A percentile compares a stretch with the other conserved stretches of the same genome.
Evolutionary conservation across 2,888 invertebrate genomes (phyloP).

Genomic region (Stenoptilia bipunctidactyla): DNA sequence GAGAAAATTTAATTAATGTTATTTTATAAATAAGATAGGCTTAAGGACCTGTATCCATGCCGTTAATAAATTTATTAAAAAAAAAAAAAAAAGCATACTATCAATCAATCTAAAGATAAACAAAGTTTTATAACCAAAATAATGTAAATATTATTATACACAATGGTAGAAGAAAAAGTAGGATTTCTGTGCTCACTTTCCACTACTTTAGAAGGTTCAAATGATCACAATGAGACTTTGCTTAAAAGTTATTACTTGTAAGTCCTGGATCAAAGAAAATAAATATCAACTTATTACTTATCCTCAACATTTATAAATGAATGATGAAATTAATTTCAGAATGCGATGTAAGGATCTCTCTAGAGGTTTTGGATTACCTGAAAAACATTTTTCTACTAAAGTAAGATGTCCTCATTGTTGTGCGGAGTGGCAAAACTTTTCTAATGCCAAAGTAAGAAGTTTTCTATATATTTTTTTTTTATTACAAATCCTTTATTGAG

Average conservation of each 20-base stretch:
- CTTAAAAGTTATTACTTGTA: slow-evolving; percentile 53
- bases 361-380: slow-evolving; percentile 37
- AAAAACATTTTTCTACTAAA: slow-evolving; percentile 38
- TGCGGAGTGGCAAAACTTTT: slow-evolving; percentile 37
- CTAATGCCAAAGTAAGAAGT: slow-evolving; percentile 31
- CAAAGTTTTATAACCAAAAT: no score
- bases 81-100: no score
- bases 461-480: no score
- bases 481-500: not conserved
- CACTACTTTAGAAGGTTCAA: slow-evolving; percentile 21
- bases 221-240: slow-evolving; percentile 22
- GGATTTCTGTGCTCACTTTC: slow-evolving; percentile 35
- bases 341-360: slow-evolving; percentile 43
- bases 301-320: slow-evolving; percentile 4
- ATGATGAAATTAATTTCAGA: slow-evolving; percentile 23
- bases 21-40: no score
- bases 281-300: not conserved
- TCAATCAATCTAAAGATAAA: no score
- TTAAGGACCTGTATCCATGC: no score
- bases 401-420: slow-evolving; percentile 44
- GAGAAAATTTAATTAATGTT: no score
- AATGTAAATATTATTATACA: no score
- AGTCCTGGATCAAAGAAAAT: no score
- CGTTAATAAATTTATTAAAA: no score
- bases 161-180: slow-evolving; percentile 42